These are phyloP conservation scores for Epizoanthus stellaris DNA, from an alignment of 92 coral and sea anemone genomes.

Conservation along the genomic window DNA sequence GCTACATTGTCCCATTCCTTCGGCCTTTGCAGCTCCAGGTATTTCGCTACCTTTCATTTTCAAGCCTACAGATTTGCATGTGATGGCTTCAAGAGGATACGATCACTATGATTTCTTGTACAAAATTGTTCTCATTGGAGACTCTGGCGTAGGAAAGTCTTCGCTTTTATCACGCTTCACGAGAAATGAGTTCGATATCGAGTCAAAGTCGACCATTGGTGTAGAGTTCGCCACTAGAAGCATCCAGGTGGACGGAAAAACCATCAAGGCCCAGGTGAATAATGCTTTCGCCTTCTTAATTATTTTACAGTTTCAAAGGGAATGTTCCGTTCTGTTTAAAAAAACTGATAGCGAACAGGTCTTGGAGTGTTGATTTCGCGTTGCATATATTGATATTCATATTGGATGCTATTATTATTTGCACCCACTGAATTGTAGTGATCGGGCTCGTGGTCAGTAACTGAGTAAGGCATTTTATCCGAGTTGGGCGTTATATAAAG, in stretches of 20 bases:
- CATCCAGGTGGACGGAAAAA: conserved; percentile 91
- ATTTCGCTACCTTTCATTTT: background rate
- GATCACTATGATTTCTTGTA: conserved; percentile 98
- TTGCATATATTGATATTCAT: no score
- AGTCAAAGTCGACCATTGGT: conserved; percentile 98
- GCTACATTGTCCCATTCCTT: no score
- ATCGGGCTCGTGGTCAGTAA: no score
- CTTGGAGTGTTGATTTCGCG: no score
- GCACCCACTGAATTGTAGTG: no score
- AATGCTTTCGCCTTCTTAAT: background rate
- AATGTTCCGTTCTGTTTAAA: background rate
- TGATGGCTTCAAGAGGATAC: conserved; percentile 87
- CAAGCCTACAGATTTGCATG: conserved; percentile 4
- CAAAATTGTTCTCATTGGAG: conserved; percentile 97
- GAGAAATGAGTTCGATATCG: conserved; percentile 97
- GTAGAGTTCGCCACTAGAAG: conserved; percentile 99
- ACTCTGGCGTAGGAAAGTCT: conserved; percentile 98
- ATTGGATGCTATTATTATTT: no score
- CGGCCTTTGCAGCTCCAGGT: no score
- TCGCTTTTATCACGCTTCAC: conserved; percentile 96
- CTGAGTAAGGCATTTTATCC: no score
- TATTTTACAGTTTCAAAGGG: background rate
- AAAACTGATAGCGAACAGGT: no score
- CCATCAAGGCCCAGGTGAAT: conserved; percentile 97
- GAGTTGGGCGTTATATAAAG: no score